Conservation (phyloP, 2,888 invertebrate species). For the Drosophila nigricruria region DNA sequence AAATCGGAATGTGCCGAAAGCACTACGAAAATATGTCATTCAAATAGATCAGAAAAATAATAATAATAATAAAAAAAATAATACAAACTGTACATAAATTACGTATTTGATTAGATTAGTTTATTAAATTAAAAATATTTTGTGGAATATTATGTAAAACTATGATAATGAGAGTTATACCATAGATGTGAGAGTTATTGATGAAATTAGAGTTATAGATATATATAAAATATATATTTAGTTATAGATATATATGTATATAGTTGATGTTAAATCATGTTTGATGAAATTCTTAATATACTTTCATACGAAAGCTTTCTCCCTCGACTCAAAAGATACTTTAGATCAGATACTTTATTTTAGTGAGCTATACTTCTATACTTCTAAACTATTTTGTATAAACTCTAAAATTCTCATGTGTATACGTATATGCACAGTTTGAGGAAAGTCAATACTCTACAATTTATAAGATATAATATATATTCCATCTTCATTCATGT, state of each 20-base stretch:
- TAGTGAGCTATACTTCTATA: background rate
- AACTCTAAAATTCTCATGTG: background rate
- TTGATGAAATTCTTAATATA: background rate
- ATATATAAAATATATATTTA: background rate
- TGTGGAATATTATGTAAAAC: background rate
- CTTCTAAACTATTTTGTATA: background rate
- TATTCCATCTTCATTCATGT: background rate
- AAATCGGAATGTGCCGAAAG: slow-evolving; percentile 17
- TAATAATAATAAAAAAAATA: background rate
- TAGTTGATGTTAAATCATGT: background rate
- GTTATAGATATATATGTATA: background rate
- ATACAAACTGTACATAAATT: slow-evolving; percentile 5
- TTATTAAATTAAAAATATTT: background rate
- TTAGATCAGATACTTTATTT: background rate
- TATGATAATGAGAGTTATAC: background rate
- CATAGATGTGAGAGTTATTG: background rate
- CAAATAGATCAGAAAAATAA: slow-evolving; percentile 13
- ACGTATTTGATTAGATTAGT: background rate
- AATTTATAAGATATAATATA: background rate
- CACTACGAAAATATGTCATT: slow-evolving; percentile 22
- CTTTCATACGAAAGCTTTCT: background rate
- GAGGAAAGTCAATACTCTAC: background rate
- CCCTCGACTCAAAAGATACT: background rate
- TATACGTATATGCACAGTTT: background rate
- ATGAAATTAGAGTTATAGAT: background rate